Conservation (phyloP, 92 coral and sea anemone species). For the Zoanthus sansibaricus region DNA sequence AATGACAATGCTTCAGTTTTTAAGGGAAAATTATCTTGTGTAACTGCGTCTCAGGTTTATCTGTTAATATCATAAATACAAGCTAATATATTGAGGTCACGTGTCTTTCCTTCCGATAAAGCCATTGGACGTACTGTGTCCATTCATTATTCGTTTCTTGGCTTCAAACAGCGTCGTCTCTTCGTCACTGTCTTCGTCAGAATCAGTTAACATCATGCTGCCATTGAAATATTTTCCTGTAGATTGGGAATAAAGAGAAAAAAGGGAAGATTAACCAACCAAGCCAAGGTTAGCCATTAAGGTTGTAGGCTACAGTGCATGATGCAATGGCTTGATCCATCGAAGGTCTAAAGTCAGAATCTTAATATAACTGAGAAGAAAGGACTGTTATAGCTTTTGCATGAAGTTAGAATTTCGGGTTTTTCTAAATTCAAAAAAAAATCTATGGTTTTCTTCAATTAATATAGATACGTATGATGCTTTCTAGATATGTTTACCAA, state of each 20-base stretch:
- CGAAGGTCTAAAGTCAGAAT: no score
- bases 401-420: no score
- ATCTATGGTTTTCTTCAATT: no score
- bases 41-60: not conserved
- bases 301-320: no score
- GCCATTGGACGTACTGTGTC: constrained; percentile 73
- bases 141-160: constrained; percentile 85
- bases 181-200: constrained; percentile 92
- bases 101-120: constrained; percentile 60
- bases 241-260: not conserved
- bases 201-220: constrained; percentile 90
- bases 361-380: no score
- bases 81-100: constrained; percentile 21
- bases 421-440: no score
- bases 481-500: not conserved
- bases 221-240: constrained; percentile 87
- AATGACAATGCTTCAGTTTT: no score
- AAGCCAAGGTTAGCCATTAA: not conserved
- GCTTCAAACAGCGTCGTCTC: constrained; percentile 95
- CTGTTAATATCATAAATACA: not conserved
- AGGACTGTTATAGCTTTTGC: no score
- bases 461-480: no score
- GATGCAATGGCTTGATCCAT: no score
- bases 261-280: not conserved
- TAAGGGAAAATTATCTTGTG: no score